phyloP scores from a whole-genome alignment of 2,888 invertebrate genomes.

The Drosophila paranaensis region DNA sequence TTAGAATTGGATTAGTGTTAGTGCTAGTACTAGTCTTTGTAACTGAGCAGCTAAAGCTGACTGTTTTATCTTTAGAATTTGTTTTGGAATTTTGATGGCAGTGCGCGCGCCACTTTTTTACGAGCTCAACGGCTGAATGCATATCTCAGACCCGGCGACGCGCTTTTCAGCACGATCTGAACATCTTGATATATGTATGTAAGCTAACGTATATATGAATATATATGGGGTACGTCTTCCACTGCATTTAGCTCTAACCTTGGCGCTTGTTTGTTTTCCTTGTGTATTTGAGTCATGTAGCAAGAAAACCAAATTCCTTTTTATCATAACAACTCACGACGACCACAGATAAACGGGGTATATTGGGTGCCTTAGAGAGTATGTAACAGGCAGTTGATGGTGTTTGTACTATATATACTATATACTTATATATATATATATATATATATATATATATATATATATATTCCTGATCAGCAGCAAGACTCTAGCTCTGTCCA shows the following conservation, averaged over 20 bases:
- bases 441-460: no score
- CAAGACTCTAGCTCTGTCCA: neutral
- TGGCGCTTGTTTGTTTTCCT: constrained; percentile 31
- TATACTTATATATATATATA: no score
- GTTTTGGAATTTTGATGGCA: constrained; percentile 19
- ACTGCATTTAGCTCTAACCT: constrained; percentile 16
- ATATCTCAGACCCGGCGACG: constrained; percentile 43
- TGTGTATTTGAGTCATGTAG: constrained; percentile 58
- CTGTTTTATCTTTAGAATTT: constrained; percentile 8
- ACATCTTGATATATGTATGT: neutral
- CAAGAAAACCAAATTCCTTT: constrained; percentile 21
- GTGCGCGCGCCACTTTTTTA: constrained; percentile 35
- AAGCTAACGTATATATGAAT: neutral
- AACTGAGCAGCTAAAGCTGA: neutral
- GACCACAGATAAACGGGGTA: neutral
- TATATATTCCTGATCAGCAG: neutral
- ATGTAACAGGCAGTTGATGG: neutral
- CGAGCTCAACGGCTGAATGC: constrained; percentile 7
- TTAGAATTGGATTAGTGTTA: neutral
- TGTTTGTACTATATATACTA: no score
- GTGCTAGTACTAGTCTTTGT: constrained; percentile 4
- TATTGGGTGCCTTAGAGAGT: neutral
- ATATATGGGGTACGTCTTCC: neutral
- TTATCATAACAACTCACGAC: constrained; percentile 13
- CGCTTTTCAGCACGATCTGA: constrained; percentile 32